Evolutionary conservation across 2,797 vertebrate genomes (phyloP).

Genomic region (Labeo calbasu): DNA sequence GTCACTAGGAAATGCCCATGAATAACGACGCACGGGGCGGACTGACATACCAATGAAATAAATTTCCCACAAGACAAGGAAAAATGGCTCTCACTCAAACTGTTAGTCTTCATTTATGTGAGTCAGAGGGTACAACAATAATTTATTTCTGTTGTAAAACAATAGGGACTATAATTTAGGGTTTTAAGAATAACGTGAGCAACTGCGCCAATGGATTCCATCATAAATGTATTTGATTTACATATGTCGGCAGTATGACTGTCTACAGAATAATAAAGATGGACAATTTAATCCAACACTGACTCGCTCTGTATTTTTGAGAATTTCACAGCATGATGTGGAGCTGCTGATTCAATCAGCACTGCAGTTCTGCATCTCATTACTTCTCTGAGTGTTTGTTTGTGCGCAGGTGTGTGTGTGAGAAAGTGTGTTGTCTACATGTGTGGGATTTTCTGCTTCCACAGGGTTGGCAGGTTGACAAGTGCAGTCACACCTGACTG

Average conservation of each 20-base stretch:
- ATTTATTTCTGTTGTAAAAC: not conserved
- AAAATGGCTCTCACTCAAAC: conserved; percentile 6
- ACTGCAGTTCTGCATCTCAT: not conserved
- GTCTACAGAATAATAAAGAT: not conserved
- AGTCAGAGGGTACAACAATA: not conserved
- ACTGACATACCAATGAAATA: conserved; percentile 16
- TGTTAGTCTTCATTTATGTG: not conserved
- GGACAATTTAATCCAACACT: not conserved
- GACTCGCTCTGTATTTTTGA: not conserved
- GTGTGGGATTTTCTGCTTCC: not conserved
- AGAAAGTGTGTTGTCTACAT: not conserved
- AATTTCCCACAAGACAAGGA: conserved; percentile 7
- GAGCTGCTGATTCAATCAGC: conserved; percentile 17
- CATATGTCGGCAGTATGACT: not conserved
- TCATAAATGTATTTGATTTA: not conserved
- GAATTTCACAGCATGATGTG: conserved; percentile 12
- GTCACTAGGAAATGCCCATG: conserved; percentile 44
- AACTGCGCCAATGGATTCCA: not conserved
- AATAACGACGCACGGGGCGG: conserved; percentile 18
- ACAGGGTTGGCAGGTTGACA: not conserved
- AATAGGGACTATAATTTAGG: not conserved
- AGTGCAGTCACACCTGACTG: conserved; percentile 8
- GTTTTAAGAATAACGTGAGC: not conserved
- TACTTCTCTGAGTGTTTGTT: not conserved
- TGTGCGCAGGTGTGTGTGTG: not conserved